Evolutionary conservation across 2,888 invertebrate genomes (phyloP), one percentile per base, ranked within the genome.

Genomic region (Meiosimyza decipiens): DNA sequence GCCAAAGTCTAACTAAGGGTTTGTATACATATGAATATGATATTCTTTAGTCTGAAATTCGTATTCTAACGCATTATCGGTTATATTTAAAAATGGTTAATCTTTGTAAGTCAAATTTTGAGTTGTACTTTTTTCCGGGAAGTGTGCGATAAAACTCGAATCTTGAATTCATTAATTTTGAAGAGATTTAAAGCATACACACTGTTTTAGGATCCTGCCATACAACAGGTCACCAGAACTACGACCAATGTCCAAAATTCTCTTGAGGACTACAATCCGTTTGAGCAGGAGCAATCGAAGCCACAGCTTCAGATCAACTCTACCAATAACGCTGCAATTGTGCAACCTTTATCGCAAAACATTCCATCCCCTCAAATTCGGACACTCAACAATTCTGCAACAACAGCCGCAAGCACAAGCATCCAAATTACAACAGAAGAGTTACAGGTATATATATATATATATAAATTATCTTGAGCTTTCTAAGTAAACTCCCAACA

Each of bases 221-320:
- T 98, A 74, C 95, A 95, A 87, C 95, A 96, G 89, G 95, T 96
- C 57, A 93, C 97, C 74, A 92, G 90, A 82, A 92, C 91, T 86
- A 90, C 92, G 72, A 91, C 90, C 79, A 82, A 80, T 73, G 80
- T 83, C 28, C 80, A 79, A 75, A 91, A 83, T 90, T 93, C 94
- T 65, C 90, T 98, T 71, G 97, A 97, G 86, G 97, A 98, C 83
- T 98, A 97, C 88, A 97, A 98, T 88, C 98, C 98, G 47, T 98
- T 98, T 87, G 95, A 95, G 79, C 75, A 80, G 76, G 94, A 94
- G 80, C 81, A 82, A 70, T 74, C 88, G 74, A 89, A 88, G 83
- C 90, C 90, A 86, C 90, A 90, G 82, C 83, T 82, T 68, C 94
- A 95, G 13, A 82, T 85, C 5, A 85, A 86, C 75, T 83, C 85